Conservation (phyloP, 2,888 invertebrate genomes). For the Diarsia brunnea region DNA sequence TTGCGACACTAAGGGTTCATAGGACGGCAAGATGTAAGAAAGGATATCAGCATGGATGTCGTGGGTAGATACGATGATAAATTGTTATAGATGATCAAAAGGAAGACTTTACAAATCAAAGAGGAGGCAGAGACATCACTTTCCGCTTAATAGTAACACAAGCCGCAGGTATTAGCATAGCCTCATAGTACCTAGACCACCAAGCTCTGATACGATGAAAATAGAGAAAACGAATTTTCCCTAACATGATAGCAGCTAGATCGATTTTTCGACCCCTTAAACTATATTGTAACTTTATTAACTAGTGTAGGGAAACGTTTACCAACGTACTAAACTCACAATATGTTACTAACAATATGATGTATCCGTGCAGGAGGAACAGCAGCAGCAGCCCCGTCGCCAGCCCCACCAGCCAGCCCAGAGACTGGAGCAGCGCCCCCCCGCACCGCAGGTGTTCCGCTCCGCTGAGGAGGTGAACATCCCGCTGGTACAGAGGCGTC, state of each 20-base stretch:
- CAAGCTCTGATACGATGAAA: not conserved
- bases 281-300: not conserved
- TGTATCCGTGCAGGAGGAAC: constrained; percentile 74
- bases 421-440: constrained; percentile 76
- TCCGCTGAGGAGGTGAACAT: constrained; percentile 97
- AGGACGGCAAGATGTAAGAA: not conserved
- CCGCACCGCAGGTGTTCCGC: constrained; percentile 93
- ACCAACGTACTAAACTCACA: not conserved
- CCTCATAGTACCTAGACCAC: not conserved
- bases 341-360: constrained; percentile 8
- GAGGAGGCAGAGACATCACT: not conserved
- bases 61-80: not conserved
- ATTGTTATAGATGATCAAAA: not conserved
- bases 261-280: not conserved
- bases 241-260: not conserved
- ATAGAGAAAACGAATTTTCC: not conserved
- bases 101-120: not conserved
- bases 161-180: not conserved
- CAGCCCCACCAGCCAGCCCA: constrained; percentile 64
- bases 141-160: not conserved
- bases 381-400: constrained; percentile 77
- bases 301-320: not conserved
- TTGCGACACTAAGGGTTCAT: not conserved
- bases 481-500: constrained; percentile 95
- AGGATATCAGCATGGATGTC: not conserved